phyloP scores from a whole-genome alignment of 2,113 vertebrate species.

The Todiramphus chloris region DNA sequence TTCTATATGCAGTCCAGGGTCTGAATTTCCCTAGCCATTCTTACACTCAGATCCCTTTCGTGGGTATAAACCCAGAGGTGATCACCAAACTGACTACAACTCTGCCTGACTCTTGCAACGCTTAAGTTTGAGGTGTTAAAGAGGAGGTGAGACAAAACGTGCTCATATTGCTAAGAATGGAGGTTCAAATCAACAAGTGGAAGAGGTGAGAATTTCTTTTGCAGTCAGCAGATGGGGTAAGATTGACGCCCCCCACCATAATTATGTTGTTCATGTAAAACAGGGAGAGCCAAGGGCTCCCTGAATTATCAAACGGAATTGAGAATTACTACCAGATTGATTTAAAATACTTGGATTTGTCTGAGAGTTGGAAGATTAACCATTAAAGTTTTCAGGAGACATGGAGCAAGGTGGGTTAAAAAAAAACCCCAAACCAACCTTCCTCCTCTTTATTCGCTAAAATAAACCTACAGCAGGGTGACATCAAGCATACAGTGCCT shows the following conservation, averaged over 20 bases:
- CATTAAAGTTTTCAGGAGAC: background rate
- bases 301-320: background rate
- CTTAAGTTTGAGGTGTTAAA: slow-evolving; percentile 3
- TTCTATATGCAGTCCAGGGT: background rate
- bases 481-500: background rate
- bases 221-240: slow-evolving; percentile 48
- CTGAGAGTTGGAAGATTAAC: background rate
- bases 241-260: background rate
- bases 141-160: slow-evolving; percentile 13
- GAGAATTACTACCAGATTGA: background rate
- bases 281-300: background rate
- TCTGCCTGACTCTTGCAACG: background rate
- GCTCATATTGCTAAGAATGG: background rate
- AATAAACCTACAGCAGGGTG: background rate
- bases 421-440: background rate
- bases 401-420: background rate
- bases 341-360: background rate
- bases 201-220: slow-evolving; percentile 36
- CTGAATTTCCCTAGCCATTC: background rate
- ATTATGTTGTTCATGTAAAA: background rate
- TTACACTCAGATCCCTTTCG: background rate
- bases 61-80: background rate
- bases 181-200: background rate
- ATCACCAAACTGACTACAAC: background rate
- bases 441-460: background rate